phyloP scores from a whole-genome alignment of 2,797 vertebrate species.

The Falco novaeseelandiae region DNA sequence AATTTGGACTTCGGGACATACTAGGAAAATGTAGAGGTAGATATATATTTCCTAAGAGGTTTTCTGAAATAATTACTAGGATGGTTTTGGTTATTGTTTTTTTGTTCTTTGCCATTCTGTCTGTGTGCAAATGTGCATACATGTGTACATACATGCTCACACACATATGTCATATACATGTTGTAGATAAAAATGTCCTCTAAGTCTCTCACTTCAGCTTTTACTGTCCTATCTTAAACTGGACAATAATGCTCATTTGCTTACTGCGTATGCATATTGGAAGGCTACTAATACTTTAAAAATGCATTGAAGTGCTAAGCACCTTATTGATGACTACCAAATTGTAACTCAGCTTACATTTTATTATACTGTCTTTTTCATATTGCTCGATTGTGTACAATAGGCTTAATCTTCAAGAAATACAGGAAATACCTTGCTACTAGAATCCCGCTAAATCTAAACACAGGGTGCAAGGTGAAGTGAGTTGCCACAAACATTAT shows the following conservation, averaged over 20 bases:
- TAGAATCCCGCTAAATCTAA: background rate
- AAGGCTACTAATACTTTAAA: background rate
- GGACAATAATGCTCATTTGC: background rate
- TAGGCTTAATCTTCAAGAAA: background rate
- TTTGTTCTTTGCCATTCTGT: background rate
- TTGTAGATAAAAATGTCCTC: background rate
- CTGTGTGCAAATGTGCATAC: background rate
- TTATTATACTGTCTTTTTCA: background rate
- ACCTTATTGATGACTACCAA: background rate
- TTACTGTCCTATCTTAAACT: background rate
- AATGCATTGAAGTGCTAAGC: background rate
- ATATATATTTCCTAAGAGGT: background rate
- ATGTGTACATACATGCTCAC: rapidly evolving
- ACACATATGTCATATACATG: no score
- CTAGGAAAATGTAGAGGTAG: background rate
- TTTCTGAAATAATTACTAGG: background rate
- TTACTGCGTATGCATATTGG: background rate
- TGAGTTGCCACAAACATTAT: background rate
- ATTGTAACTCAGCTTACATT: background rate
- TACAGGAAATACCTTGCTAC: background rate
- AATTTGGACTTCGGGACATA: background rate
- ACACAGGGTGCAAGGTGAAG: background rate
- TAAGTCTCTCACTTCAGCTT: background rate
- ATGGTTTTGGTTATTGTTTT: background rate
- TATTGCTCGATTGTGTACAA: background rate